Conservation (phyloP, 2,797 vertebrate species). For the Megalops cyprinoides region DNA sequence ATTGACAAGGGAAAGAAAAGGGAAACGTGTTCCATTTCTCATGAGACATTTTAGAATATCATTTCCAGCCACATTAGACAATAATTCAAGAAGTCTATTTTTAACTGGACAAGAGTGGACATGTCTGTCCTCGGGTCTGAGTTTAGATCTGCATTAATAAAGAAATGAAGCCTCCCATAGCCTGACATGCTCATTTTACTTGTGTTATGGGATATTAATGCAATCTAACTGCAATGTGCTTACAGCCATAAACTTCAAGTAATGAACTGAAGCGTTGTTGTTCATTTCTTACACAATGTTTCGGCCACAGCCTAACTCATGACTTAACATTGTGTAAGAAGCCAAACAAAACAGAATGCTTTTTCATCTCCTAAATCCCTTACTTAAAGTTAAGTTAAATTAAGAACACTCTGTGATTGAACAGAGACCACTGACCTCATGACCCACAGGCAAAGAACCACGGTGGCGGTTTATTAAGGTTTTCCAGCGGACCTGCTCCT, state of each 20-base stretch:
- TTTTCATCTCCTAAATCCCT: too few species aligned
- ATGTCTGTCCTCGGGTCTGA: slow-evolving; percentile 43
- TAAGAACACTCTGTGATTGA: too few species aligned
- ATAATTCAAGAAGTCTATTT: slow-evolving; percentile 59
- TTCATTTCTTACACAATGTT: background rate
- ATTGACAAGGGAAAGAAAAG: slow-evolving; percentile 28
- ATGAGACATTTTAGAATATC: slow-evolving; percentile 40
- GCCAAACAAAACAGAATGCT: slow-evolving; percentile 3
- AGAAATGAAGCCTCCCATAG: background rate
- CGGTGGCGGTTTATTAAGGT: too few species aligned
- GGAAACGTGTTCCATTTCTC: slow-evolving; percentile 46
- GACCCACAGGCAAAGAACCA: too few species aligned
- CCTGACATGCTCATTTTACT: too few species aligned
- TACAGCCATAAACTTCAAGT: background rate
- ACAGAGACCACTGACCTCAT: background rate
- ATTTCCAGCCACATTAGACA: slow-evolving; percentile 48
- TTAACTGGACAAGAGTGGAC: slow-evolving; percentile 65
- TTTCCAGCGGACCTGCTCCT: too few species aligned
- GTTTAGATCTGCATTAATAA: slow-evolving; percentile 19
- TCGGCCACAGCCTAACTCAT: background rate
- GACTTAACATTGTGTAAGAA: background rate
- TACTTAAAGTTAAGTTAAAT: too few species aligned
- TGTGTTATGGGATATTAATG: background rate
- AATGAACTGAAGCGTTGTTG: too few species aligned
- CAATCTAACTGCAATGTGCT: background rate